Evolutionary conservation across 2,113 vertebrate species (phyloP), one percentile per base, ranked within the genome.

Genomic region (Ranitomeya variabilis): DNA sequence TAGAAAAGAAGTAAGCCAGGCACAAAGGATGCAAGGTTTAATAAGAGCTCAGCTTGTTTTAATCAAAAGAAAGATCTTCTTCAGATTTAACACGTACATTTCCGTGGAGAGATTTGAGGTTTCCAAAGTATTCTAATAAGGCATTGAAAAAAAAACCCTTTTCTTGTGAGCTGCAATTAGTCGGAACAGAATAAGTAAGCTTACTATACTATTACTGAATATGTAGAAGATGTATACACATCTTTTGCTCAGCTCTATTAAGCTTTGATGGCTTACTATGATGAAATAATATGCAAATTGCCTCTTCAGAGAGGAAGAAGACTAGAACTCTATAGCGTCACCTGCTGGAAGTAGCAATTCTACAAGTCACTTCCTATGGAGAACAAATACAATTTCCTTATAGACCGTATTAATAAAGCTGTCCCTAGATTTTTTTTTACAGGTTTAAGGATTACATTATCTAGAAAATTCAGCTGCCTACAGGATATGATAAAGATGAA

Each of bases 41-140:
- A 59, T 80, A 80, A 23, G 81, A n/a, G 62, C 31, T 52, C 60
- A 83, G 60, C 80, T 67, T 51, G 60, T 66, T 83, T 67, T 69
- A 66, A 83, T 83, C 81, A 69, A 67, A 83, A 67, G 9, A 23
- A 69, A 83, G 37, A 83, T 69, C 31, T 67, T 60, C 23, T 13
- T 83, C 19, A 23, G 19, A 54, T 83, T 66, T 11, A 67, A 66
- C 60, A 37, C 31, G 52, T 51, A 45, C 16, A n/a, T 51, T 23
- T 67, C 7, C 12, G 26, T 52, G 81, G n/a, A 83, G 62, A 64
- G 80, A 52, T 67, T 23, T 51, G 45, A 64, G 23, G 37, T 69
- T 69, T 69, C 21, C 37, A 18, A 52, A 66, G 64, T 83, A 45
- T 83, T 69, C 12, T n/a, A 54, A 69, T 69, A 69, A n/a, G 19